These are phyloP conservation scores for Drosophila fuyamai DNA, from an alignment of 1,140 invertebrate species.

Conservation along the genomic window DNA sequence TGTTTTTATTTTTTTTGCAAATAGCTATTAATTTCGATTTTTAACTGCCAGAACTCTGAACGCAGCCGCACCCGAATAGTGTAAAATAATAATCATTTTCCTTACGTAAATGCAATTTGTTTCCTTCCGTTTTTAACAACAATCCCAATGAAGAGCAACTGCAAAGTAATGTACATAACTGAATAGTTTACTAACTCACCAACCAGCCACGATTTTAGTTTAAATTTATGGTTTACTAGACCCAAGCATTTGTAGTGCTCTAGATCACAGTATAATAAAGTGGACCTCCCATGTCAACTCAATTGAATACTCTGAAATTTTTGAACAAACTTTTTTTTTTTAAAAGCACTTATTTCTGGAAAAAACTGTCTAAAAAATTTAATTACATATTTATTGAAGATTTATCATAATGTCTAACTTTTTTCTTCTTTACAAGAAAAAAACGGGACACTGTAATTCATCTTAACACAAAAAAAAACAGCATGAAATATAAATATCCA, in stretches of 20 bases:
- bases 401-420: no score
- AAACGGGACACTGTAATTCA: no score
- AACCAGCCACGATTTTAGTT: conserved; percentile 29
- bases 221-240: conserved; percentile 25
- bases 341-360: no score
- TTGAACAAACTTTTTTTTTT: no score
- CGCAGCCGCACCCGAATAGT: conserved; percentile 49
- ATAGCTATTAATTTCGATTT: conserved; percentile 30
- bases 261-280: conserved; percentile 49
- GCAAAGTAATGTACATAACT: conserved; percentile 40
- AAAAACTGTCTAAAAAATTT: no score
- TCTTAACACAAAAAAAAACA: no score
- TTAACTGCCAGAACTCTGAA: conserved; percentile 51
- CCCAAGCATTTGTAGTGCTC: conserved; percentile 55
- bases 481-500: no score
- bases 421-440: no score
- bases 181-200: conserved; percentile 53
- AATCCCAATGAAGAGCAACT: conserved; percentile 44
- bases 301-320: neutral
- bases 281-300: neutral
- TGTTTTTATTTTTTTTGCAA: conserved; percentile 9
- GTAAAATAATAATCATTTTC: conserved; percentile 66
- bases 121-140: conserved; percentile 70
- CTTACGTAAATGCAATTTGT: conserved; percentile 84
- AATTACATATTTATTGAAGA: no score